These are phyloP conservation scores for Reinhardtius hippoglossoides DNA, from an alignment of 2,113 vertebrate species.

Conservation along the genomic window DNA sequence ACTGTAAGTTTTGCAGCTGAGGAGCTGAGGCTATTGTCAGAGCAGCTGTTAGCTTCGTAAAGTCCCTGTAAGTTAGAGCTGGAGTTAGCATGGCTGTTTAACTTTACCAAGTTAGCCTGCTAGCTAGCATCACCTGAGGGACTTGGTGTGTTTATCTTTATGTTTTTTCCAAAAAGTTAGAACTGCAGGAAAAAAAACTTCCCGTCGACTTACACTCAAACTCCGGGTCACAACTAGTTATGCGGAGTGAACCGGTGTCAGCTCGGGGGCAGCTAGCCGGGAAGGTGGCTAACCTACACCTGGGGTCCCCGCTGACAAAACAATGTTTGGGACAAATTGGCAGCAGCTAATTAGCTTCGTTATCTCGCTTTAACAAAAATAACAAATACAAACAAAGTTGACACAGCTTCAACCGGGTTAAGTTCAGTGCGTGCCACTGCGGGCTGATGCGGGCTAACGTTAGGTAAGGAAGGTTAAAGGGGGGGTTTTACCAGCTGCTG, in stretches of 20 bases:
- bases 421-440: background rate
- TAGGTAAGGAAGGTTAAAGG: too few species aligned
- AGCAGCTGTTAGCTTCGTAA: too few species aligned
- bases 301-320: conserved; percentile 34
- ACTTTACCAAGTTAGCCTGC: conserved; percentile 43
- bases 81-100: background rate
- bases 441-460: background rate
- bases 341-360: conserved; percentile 35
- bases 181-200: too few species aligned
- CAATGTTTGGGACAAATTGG: conserved; percentile 46
- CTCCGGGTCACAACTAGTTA: background rate
- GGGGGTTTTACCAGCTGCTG: conserved; percentile 90
- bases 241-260: background rate
- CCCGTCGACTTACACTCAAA: background rate
- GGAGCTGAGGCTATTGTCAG: too few species aligned
- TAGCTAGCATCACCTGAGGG: conserved; percentile 23
- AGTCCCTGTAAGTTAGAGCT: too few species aligned
- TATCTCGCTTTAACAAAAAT: too few species aligned
- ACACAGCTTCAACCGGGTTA: background rate
- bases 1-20: too few species aligned
- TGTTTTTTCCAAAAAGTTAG: too few species aligned
- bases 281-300: conserved; percentile 53
- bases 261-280: conserved; percentile 8
- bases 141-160: background rate
- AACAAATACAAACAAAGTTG: conserved; percentile 45